Base-by-base conservation (phyloP, 2,888 invertebrate genomes). In the Slavum lentiscoides region DNA sequence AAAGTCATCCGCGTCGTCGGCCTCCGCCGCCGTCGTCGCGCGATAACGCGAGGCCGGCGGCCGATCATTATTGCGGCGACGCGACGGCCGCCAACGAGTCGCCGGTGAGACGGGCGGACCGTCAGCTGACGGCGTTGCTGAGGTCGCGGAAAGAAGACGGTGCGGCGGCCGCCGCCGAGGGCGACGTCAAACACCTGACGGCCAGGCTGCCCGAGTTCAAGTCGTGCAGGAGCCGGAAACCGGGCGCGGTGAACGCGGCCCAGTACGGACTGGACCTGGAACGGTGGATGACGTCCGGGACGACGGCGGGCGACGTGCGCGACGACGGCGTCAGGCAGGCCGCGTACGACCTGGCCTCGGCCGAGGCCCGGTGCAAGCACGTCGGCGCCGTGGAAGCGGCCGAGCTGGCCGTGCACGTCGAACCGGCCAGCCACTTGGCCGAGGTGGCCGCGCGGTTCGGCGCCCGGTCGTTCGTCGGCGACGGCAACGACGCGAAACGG, bases 101-200 rank as follows among this genome's bases (percentile, higher is more conserved):
- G 53, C n/a, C 30, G 53, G 6, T 70, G 19, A 77, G 30, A 43
- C 49, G 59, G 2, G 59, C 37, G 7, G 77, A 69, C 69, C 53
- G 61, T 21, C 53, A 53, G 17, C 69, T 77, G 69, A 49, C 69
- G 19, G 37, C 69, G n/a, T 43, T 9, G 64, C 37, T 69, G 53
- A 23, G 43, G 11, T 59, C 43, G 21, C 39, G 19, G 67, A 11
- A 23, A 6, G 49, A 23, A 21, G 53, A 37, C 37, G 64, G 30
- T 4, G 19, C 0, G 30, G 53, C 68, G 58, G 58, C 58, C 5
- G 9, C 37, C 21, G 66, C 66, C 58, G 75, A 80, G 55, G 69
- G 69, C n/a, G 70, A 70, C 62, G 62, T 80, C n/a, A 80, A 70
- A 15, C 69, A 80, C 55, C 70, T 80, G 69, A 64, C 53, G 13